Conservation (phyloP, 2,113 vertebrate genomes). For the Phocoena phocoena region DNA sequence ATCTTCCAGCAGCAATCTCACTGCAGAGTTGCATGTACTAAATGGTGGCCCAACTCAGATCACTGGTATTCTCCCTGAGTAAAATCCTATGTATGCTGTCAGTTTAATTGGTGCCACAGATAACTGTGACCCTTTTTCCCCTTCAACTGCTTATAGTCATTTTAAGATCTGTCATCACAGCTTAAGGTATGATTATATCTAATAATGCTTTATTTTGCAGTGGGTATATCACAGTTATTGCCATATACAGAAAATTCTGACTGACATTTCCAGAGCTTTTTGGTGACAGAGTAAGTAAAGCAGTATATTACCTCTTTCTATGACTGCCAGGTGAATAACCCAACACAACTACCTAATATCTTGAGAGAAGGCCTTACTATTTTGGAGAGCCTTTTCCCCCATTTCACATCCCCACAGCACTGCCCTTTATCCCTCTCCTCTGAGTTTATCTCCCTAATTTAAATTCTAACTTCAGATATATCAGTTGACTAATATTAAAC, state of each 20-base stretch:
- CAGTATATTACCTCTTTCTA: neutral
- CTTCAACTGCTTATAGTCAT: conserved; percentile 36
- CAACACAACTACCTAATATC: neutral
- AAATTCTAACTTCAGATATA: conserved; percentile 28
- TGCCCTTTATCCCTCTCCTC: neutral
- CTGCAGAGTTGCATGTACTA: neutral
- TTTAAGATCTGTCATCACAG: conserved; percentile 52
- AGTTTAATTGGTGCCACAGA: conserved; percentile 42
- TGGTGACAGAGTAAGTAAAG: neutral
- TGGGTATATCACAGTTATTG: neutral
- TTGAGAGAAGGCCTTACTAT: neutral
- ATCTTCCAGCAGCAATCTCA: neutral
- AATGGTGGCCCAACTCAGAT: neutral
- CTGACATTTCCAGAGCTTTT: neutral
- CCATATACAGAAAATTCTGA: conserved; percentile 26
- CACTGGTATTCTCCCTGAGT: neutral
- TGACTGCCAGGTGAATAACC: neutral
- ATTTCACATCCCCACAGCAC: neutral
- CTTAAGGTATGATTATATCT: conserved; percentile 39
- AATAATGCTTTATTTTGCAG: conserved; percentile 50
- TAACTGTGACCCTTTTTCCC: neutral
- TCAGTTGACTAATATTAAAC: neutral
- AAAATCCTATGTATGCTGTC: neutral
- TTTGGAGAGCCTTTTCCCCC: neutral
- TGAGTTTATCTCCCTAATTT: neutral